Evolutionary conservation across 2,888 invertebrate species (phyloP).

Genomic region (Leptura quadrifasciata): DNA sequence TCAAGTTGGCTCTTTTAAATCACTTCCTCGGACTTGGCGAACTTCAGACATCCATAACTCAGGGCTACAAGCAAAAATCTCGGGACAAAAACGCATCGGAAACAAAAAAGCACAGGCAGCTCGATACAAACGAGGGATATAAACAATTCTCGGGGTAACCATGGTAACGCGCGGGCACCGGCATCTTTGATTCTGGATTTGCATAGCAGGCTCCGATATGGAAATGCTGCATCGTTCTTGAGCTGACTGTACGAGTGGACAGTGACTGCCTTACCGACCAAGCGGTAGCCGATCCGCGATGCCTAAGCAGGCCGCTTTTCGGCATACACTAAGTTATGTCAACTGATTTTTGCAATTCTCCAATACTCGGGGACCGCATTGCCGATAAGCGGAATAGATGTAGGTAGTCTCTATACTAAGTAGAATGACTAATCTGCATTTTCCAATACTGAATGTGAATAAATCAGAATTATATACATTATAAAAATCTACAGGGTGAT

Average conservation of each 20-base stretch:
- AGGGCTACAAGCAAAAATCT: conserved; percentile 71
- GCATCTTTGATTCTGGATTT: conserved; percentile 72
- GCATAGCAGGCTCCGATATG: conserved; percentile 73
- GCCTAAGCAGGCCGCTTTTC: conserved; percentile 68
- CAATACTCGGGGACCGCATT: conserved; percentile 53
- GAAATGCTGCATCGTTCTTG: conserved; percentile 71
- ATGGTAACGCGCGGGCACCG: conserved; percentile 70
- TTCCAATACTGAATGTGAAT: background rate
- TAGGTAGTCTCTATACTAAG: conserved; percentile 2
- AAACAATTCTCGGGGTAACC: conserved; percentile 71
- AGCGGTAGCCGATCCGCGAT: conserved; percentile 67
- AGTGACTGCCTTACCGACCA: conserved; percentile 55
- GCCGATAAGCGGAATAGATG: conserved; percentile 49
- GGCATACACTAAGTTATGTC: conserved; percentile 73
- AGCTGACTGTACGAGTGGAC: conserved; percentile 70
- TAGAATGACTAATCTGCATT: background rate
- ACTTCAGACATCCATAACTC: conserved; percentile 70
- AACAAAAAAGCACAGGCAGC: conserved; percentile 69
- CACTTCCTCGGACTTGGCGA: conserved; percentile 67
- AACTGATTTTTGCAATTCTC: conserved; percentile 70
- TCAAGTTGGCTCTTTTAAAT: conserved; percentile 67
- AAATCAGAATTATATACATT: too few relatives aligned
- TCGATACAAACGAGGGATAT: conserved; percentile 72
- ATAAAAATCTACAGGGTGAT: too few relatives aligned
- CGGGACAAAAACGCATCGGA: conserved; percentile 69